phyloP scores from a whole-genome alignment of 37 sponge, comb jelly and placozoan species.

The Spongilla lacustris region DNA sequence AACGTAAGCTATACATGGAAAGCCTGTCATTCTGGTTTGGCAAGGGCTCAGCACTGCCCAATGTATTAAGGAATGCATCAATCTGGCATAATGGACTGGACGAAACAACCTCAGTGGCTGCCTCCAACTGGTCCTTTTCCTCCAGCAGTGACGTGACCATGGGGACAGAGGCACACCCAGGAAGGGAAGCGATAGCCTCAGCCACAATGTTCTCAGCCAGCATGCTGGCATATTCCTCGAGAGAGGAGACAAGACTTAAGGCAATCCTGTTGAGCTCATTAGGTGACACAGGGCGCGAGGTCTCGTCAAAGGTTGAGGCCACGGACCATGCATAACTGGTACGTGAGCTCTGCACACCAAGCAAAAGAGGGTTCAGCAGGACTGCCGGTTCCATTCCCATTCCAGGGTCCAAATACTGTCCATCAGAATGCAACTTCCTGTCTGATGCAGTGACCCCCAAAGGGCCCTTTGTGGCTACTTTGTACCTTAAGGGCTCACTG shows the following conservation, averaged over 20 bases:
- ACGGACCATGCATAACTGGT: constrained; percentile 75
- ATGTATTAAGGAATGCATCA: constrained; percentile 33
- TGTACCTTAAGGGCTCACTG: background rate
- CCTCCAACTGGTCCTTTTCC: constrained; percentile 6
- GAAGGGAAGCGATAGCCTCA: constrained; percentile 39
- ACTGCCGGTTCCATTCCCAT: background rate
- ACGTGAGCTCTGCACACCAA: constrained; percentile 21
- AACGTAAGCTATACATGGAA: background rate
- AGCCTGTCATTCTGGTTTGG: background rate
- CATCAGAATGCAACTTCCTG: too few species aligned
- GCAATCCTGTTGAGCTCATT: constrained; percentile 68
- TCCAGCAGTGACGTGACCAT: background rate
- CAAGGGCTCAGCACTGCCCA: constrained; percentile 30
- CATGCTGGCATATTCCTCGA: constrained; percentile 52
- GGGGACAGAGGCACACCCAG: constrained; percentile 11
- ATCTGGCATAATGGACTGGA: background rate
- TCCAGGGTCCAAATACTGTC: background rate
- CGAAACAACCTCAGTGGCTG: background rate
- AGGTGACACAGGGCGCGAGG: constrained; percentile 68
- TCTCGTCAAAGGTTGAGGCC: constrained; percentile 73
- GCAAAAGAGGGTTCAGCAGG: constrained; percentile 1
- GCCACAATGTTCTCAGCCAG: constrained; percentile 50
- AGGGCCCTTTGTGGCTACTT: background rate
- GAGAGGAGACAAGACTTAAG: constrained; percentile 26
- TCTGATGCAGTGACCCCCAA: background rate